Evolutionary conservation across 2,888 invertebrate species (phyloP).

Genomic region (Clunio marinus): DNA sequence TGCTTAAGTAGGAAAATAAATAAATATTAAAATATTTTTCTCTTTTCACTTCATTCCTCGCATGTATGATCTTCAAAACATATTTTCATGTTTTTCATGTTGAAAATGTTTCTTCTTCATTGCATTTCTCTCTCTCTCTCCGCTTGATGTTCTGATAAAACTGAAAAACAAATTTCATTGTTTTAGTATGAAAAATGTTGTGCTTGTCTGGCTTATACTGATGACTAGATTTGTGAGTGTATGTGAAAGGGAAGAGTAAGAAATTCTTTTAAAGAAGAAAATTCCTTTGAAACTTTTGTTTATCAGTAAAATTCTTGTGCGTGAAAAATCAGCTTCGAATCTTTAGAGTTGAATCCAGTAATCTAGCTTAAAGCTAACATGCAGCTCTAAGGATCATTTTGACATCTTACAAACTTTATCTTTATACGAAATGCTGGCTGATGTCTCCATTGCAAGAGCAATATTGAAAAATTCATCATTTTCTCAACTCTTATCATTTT

Average conservation of each 20-base stretch:
- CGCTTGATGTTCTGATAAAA: slow-evolving; percentile 1
- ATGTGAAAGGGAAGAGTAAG: background rate
- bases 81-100: slow-evolving; percentile 33
- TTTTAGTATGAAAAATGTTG: slow-evolving; percentile 1
- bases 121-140: no score
- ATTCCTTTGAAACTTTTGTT: no score
- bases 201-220: background rate
- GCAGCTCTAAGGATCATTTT: no score
- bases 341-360: no score
- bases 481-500: background rate
- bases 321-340: no score
- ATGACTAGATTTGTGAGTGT: background rate
- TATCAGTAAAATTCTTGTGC: background rate
- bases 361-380: no score
- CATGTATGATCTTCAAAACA: background rate
- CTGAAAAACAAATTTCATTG: slow-evolving; percentile 34
- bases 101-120: slow-evolving; percentile 24
- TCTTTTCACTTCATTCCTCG: background rate
- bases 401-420: no score
- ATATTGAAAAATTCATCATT: slow-evolving; percentile 10
- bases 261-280: no score
- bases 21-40: slow-evolving; percentile 31
- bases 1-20: slow-evolving; percentile 23
- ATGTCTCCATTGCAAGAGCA: no score
- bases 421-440: no score